Conservation (phyloP, 2,797 vertebrate species). For the Huso huso region DNA sequence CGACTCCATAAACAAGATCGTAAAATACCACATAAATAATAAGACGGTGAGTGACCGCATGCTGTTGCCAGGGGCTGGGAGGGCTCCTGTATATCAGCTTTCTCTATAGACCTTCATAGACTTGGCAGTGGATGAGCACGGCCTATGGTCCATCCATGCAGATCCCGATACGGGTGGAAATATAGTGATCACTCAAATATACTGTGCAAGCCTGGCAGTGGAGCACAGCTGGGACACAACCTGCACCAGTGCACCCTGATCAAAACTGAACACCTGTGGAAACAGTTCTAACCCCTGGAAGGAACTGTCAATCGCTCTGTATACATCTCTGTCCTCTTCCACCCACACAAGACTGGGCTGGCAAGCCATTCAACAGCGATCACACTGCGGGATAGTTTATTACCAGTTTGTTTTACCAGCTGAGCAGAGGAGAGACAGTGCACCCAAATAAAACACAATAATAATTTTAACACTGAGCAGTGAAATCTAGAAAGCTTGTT, state of each 20-base stretch:
- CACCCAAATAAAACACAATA: too few relatives aligned
- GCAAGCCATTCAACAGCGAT: too few relatives aligned
- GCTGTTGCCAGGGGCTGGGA: constrained; percentile 71
- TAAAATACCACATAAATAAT: constrained; percentile 74
- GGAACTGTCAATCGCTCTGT: too few relatives aligned
- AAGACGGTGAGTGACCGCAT: constrained; percentile 60
- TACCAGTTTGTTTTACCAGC: too few relatives aligned
- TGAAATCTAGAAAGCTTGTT: too few relatives aligned
- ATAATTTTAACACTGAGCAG: too few relatives aligned
- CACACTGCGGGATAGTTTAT: too few relatives aligned
- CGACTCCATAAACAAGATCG: constrained; percentile 72
- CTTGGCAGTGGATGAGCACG: constrained; percentile 80
- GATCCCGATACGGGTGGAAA: constrained; percentile 67
- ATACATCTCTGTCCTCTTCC: too few relatives aligned
- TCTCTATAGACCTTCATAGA: constrained; percentile 75
- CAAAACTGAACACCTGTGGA: too few relatives aligned
- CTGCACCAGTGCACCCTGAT: constrained; percentile 53
- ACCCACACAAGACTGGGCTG: too few relatives aligned
- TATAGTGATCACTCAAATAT: constrained; percentile 79
- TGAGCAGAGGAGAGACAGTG: too few relatives aligned
- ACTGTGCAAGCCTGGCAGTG: constrained; percentile 56
- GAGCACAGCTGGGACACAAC: constrained; percentile 79
- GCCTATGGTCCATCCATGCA: constrained; percentile 86
- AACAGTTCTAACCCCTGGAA: too few relatives aligned
- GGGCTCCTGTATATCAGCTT: constrained; percentile 68